Conservation (phyloP, 1,140 invertebrate species). For the Zaprionus inermis region DNA sequence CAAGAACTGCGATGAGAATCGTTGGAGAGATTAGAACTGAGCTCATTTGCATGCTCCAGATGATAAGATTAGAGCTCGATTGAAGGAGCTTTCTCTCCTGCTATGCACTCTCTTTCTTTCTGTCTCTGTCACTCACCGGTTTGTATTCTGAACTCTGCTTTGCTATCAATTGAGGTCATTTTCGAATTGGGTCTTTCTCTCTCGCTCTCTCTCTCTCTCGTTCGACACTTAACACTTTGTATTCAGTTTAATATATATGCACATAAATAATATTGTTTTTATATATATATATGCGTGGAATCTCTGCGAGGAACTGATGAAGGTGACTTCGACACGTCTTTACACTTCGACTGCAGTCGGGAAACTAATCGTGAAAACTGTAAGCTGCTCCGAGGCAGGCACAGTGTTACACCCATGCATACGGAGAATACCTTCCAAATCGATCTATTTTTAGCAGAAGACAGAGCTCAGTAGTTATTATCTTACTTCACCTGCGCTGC, state of each 20-base stretch:
- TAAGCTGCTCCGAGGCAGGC: not conserved
- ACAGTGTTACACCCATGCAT: not conserved
- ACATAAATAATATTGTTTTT: not conserved
- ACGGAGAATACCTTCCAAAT: not conserved
- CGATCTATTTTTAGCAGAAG: not conserved
- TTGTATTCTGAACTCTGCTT: conserved; percentile 60
- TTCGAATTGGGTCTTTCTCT: conserved; percentile 4
- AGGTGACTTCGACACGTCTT: conserved; percentile 13
- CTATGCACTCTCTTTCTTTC: conserved; percentile 13
- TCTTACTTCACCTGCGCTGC: not conserved
- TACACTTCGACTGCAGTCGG: conserved; percentile 23
- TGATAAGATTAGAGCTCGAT: not conserved
- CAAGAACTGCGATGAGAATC: conserved; percentile 86
- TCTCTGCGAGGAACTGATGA: not conserved
- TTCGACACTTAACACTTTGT: not conserved
- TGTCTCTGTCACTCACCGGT: conserved; percentile 51
- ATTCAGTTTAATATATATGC: not conserved
- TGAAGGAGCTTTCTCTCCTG: conserved; percentile 16
- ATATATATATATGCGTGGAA: no score
- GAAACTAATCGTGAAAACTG: conserved; percentile 38
- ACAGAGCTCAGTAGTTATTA: not conserved
- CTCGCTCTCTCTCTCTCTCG: not conserved
- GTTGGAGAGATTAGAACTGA: not conserved
- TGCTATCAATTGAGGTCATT: conserved; percentile 41
- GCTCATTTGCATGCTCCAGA: conserved; percentile 6